A percentile compares a stretch with the other conserved stretches of the same genome.
These are phyloP conservation scores for Kradibia gibbosae DNA, from an alignment of 1,140 invertebrate genomes.

Conservation along the genomic window DNA sequence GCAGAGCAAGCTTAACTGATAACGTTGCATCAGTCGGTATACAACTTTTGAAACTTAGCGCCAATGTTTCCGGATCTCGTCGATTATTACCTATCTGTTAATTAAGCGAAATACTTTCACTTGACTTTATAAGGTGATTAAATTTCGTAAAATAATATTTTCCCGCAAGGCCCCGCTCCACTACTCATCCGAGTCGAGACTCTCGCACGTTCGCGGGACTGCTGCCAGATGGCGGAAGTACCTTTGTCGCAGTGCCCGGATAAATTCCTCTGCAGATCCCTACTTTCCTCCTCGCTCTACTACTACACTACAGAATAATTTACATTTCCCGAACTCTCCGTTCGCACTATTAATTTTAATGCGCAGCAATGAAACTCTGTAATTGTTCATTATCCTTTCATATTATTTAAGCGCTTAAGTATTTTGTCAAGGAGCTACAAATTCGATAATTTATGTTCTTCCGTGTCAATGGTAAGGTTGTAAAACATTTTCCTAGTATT, in stretches of 20 bases:
- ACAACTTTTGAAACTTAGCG: conserved; percentile 14
- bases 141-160: conserved; percentile 33
- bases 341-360: neutral
- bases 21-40: conserved; percentile 43
- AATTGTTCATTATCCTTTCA: neutral
- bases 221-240: conserved; percentile 38
- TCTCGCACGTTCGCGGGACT: neutral
- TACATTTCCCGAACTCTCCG: neutral
- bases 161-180: neutral
- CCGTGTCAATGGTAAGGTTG: neutral
- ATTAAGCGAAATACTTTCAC: neutral
- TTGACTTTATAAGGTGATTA: conserved; percentile 19
- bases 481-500: neutral
- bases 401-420: neutral
- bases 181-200: neutral
- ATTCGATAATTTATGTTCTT: neutral
- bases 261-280: conserved; percentile 33
- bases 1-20: conserved; percentile 31
- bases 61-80: neutral
- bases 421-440: neutral
- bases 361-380: too few species aligned
- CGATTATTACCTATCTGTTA: neutral
- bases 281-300: conserved; percentile 6
- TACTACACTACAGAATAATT: neutral
- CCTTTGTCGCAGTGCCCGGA: neutral